Evolutionary conservation across 92 coral and sea anemone genomes (phyloP).

Genomic region (Siderastrea siderea): DNA sequence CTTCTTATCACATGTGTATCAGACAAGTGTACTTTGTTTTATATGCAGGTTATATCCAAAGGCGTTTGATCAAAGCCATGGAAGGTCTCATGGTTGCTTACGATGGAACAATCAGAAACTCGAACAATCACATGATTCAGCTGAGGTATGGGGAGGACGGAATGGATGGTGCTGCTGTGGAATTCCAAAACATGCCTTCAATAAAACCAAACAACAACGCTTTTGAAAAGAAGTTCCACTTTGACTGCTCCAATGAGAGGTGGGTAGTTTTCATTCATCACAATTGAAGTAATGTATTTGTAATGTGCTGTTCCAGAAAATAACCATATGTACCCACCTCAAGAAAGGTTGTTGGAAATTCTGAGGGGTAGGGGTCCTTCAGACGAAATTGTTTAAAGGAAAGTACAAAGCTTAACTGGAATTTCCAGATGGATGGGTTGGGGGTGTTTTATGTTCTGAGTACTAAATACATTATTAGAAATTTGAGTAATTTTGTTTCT

Average conservation of each 20-base stretch:
- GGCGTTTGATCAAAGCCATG: constrained; percentile 99
- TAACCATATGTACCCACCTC: no score
- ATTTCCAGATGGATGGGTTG: no score
- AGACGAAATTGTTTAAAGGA: no score
- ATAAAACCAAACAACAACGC: constrained; percentile 90
- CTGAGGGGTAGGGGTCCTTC: no score
- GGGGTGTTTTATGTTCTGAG: no score
- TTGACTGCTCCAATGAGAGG: constrained; percentile 94
- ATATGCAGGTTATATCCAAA: constrained; percentile 93
- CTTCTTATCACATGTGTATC: background rate
- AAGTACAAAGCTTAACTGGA: no score
- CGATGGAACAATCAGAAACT: constrained; percentile 97
- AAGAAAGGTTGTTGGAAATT: no score
- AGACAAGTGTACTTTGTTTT: background rate
- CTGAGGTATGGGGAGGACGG: constrained; percentile 98
- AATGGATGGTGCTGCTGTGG: constrained; percentile 96
- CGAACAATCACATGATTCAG: constrained; percentile 98
- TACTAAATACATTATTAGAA: no score
- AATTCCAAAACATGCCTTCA: constrained; percentile 98
- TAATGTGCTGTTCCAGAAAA: background rate
- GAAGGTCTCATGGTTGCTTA: constrained; percentile 97
- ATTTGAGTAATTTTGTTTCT: no score
- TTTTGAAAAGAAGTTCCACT: constrained; percentile 95
- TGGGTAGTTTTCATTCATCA: constrained; percentile 11
- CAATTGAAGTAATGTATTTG: no score